Percentiles rank a stretch among this genome's conserved stretches.
phyloP scores from a whole-genome alignment of 2,113 vertebrate genomes.

The Ameiurus melas region DNA sequence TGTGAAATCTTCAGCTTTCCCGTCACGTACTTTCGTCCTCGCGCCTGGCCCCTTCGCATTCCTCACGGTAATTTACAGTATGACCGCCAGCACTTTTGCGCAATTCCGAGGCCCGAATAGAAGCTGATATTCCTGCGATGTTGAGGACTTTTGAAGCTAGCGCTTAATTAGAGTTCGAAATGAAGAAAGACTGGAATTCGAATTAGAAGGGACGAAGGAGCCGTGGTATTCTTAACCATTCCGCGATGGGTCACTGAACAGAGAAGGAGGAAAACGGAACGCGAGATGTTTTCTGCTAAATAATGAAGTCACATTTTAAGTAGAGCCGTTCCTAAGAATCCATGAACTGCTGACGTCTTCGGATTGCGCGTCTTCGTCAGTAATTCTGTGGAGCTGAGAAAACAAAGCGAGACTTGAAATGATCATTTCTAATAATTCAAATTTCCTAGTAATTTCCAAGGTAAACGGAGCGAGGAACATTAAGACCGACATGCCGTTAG shows the following conservation, averaged over 20 bases:
- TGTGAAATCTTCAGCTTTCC: constrained; percentile 5
- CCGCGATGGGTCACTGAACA: neutral
- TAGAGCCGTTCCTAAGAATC: constrained; percentile 74
- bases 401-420: neutral
- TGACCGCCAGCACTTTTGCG: constrained; percentile 74
- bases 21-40: constrained; percentile 62
- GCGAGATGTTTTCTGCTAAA: neutral
- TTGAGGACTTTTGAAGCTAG: constrained; percentile 80
- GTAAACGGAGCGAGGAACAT: no score
- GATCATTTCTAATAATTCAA: no score
- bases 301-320: constrained; percentile 42
- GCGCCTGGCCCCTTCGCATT: constrained; percentile 62
- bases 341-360: constrained; percentile 68
- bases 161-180: constrained; percentile 73
- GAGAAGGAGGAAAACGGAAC: neutral
- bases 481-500: no score
- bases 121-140: constrained; percentile 84
- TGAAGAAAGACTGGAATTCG: constrained; percentile 7
- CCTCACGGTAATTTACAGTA: constrained; percentile 81
- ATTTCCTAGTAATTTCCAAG: no score
- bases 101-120: constrained; percentile 78
- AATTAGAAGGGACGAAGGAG: neutral
- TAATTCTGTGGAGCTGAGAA: neutral
- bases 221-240: neutral
- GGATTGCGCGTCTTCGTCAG: neutral